Evolutionary conservation across 2,113 vertebrate species (phyloP).

Genomic region (Salvelinus fontinalis): DNA sequence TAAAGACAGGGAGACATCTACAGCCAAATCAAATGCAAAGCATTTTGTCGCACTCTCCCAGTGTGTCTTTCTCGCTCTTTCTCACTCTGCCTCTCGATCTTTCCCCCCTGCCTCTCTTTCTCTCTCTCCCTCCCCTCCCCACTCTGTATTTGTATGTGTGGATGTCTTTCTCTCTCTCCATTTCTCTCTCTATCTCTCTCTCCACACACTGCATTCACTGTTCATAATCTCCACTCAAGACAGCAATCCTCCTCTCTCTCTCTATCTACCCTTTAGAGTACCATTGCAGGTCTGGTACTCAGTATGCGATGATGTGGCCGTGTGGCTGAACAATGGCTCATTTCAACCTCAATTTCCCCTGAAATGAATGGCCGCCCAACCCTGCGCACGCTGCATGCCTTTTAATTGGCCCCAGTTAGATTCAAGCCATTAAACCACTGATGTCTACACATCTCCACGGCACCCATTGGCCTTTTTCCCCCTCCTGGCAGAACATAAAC

Average conservation of each 20-base stretch:
- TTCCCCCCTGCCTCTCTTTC: background rate
- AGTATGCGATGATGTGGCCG: constrained; percentile 65
- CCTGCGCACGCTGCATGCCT: constrained; percentile 60
- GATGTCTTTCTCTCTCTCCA: constrained; percentile 43
- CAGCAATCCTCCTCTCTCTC: constrained; percentile 64
- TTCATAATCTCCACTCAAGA: constrained; percentile 32
- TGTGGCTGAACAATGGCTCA: constrained; percentile 72
- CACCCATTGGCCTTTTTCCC: constrained; percentile 35
- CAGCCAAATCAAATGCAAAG: background rate
- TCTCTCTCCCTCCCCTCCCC: constrained; percentile 28
- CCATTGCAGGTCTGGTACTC: constrained; percentile 49
- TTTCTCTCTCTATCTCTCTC: constrained; percentile 60
- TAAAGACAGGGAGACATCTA: background rate
- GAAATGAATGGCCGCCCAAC: constrained; percentile 73
- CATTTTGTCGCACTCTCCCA: background rate
- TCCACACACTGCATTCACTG: constrained; percentile 64
- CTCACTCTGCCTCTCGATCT: constrained; percentile 28
- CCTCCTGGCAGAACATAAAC: constrained; percentile 59
- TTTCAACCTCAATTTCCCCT: constrained; percentile 78
- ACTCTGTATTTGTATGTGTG: constrained; percentile 22
- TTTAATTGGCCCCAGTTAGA: constrained; percentile 78
- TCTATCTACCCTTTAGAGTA: constrained; percentile 48
- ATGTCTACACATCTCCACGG: constrained; percentile 65
- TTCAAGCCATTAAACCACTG: constrained; percentile 77
- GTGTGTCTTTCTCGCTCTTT: constrained; percentile 21